A percentile compares a stretch with the other conserved stretches of the same genome.
Conservation (phyloP, 2,888 invertebrate species). For the Pristionchus entomophagus region DNA sequence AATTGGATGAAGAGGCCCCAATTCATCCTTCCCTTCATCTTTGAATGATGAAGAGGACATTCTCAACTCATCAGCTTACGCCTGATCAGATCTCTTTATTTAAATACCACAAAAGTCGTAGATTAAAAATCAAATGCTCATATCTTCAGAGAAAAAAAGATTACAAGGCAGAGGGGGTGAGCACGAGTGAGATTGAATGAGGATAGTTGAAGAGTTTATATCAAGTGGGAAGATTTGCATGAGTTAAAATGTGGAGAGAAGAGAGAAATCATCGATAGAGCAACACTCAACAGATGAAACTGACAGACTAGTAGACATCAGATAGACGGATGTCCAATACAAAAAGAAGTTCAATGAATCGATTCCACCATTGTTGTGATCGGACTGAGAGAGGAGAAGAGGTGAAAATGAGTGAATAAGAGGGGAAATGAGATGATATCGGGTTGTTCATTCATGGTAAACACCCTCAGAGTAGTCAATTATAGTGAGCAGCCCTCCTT, state of each 20-base stretch:
- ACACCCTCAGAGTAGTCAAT: conserved; percentile 14
- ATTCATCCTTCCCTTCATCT: conserved; percentile 38
- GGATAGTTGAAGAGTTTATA: neutral
- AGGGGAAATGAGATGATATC: conserved; percentile 1
- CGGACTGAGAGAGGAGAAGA: too few relatives aligned
- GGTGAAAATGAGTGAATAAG: neutral
- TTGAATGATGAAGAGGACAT: conserved; percentile 38
- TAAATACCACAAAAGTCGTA: too few relatives aligned
- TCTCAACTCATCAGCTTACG: neutral
- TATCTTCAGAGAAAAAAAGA: too few relatives aligned
- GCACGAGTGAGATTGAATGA: neutral
- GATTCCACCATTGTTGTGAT: neutral
- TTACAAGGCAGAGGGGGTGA: neutral
- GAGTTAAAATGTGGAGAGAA: neutral
- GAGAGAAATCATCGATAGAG: neutral
- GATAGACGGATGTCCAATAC: too few relatives aligned
- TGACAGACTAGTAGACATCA: neutral
- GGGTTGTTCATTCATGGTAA: neutral
- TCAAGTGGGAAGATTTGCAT: conserved; percentile 9
- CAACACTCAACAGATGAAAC: neutral
- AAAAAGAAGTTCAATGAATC: neutral
- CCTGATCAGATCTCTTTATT: neutral
- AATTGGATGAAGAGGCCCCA: conserved; percentile 7
- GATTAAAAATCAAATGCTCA: neutral
- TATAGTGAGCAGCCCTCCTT: too few relatives aligned